Base-by-base conservation (phyloP, 2,888 invertebrate species). In the Chloromyia formosa region DNA sequence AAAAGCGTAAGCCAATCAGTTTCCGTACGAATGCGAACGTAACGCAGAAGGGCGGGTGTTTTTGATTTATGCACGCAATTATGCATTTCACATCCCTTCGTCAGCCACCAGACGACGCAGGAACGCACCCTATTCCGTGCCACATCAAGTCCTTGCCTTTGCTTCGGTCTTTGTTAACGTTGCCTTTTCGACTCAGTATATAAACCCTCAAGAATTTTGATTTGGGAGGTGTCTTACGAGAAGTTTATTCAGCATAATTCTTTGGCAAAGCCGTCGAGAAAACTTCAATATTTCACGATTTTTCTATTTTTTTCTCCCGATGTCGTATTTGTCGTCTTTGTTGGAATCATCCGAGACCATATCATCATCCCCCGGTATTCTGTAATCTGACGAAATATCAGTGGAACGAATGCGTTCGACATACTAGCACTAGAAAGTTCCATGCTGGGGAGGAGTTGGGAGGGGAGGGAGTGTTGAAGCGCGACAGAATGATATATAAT, bases 1-100 rank as follows among this genome's bases (percentile, higher is more conserved):
- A 66, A 66, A 66, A 66, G 20, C 45, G 42, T 66, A 22, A 49
- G 66, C 66, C 66, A 66, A 66, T 66, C 66, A 66, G 66, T 66
- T 66, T 66, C 49, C 66, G 66, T 66, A 18, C 66, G 66, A 22
- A 66, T 66, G 66, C 66, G 16, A 49, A 20, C 62, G 35, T 14
- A 49, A 66, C 66, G 49, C 66, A 49, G 49, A 23, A 35, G 35
- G 71, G 61, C 74, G 73, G 73, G 76, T 73, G 74, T 72, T 74
- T 35, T 76, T 76, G 76, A 76, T 76, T 76, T 76, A 76, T 76
- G 74, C 76, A 76, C 74, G 72, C 76, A 76, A 76, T 76, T 76
- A 76, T 76, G 72, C 62, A 74, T 64, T 53, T 64, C 56, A 72
- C 74, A 76, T 76, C 74, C 66, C 68, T 74, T 60, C 74, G 72